These are phyloP conservation scores for Pogonognathellus flavescens DNA, from an alignment of 1,140 invertebrate species.

Conservation along the genomic window DNA sequence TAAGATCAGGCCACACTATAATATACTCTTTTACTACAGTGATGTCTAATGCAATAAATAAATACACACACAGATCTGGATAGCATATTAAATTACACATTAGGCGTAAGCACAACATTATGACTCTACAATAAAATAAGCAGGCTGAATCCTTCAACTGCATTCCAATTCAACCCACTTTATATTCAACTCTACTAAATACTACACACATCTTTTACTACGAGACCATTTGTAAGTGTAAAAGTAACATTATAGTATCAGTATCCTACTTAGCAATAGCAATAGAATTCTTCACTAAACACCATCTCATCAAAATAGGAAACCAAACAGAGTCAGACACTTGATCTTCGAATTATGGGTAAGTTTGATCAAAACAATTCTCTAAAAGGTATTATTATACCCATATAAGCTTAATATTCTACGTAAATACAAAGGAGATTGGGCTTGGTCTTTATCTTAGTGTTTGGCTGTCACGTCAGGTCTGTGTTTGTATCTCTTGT, in stretches of 20 bases:
- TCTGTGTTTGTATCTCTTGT: background rate
- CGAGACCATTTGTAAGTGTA: background rate
- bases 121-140: background rate
- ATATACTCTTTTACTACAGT: too few species aligned
- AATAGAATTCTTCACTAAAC: background rate
- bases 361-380: conserved; percentile 51
- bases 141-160: background rate
- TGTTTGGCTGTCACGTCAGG: background rate
- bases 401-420: conserved; percentile 54
- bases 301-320: background rate
- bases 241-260: too few species aligned
- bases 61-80: too few species aligned
- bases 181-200: background rate
- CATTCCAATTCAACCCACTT: background rate
- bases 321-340: conserved; percentile 34
- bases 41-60: background rate
- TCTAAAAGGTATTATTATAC: conserved; percentile 57
- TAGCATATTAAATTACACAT: too few species aligned
- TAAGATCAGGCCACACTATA: background rate
- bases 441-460: conserved; percentile 18
- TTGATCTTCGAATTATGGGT: conserved; percentile 20
- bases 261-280: background rate
- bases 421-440: conserved; percentile 16
- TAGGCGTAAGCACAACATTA: background rate
- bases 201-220: background rate